These are phyloP conservation scores for Monarcha castaneiventris DNA, from an alignment of 2,113 vertebrate species.

Conservation along the genomic window DNA sequence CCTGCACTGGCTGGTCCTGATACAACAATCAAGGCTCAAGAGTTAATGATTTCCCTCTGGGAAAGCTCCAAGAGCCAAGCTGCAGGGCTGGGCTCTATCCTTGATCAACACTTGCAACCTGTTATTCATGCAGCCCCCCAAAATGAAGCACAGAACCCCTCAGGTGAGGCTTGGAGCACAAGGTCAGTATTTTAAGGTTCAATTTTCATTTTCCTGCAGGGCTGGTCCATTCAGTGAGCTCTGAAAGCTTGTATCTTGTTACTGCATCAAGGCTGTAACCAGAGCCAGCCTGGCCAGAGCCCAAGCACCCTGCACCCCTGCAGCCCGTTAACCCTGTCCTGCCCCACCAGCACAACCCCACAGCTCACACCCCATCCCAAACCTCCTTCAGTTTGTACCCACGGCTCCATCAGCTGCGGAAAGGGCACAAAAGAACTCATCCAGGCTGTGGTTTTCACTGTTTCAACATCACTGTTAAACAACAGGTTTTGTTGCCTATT, in stretches of 20 bases:
- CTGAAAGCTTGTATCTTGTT: background rate
- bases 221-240: background rate
- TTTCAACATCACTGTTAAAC: background rate
- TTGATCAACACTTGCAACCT: background rate
- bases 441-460: background rate
- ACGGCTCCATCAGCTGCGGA: background rate
- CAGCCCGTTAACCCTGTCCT: background rate
- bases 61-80: conserved; percentile 25
- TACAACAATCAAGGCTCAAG: background rate
- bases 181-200: background rate
- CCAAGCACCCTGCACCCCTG: background rate
- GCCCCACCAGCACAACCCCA: background rate
- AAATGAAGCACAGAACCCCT: background rate
- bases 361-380: background rate
- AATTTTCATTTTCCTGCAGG: background rate
- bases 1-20: background rate
- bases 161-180: background rate
- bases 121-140: background rate
- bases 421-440: background rate
- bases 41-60: conserved; percentile 51
- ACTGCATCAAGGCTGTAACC: background rate
- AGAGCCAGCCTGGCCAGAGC: background rate
- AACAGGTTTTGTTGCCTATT: background rate
- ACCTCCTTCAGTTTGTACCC: background rate
- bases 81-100: conserved; percentile 46